Evolutionary conservation across 2,797 vertebrate species (phyloP), one percentile per base, ranked within the genome.

Genomic region (Chrysolophus pictus): DNA sequence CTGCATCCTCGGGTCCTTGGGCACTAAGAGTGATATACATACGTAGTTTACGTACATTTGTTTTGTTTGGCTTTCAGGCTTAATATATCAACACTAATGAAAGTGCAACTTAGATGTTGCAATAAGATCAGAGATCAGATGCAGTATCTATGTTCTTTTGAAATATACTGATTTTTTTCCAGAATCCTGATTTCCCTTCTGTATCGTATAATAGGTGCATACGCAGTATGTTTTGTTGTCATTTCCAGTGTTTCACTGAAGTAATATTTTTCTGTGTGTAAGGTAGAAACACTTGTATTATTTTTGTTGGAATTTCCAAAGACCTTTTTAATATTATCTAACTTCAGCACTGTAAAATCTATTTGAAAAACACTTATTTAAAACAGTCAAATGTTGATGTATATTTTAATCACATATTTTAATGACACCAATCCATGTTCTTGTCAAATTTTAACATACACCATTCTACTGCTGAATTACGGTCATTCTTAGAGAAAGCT

Each of bases 1-100:
- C 22, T 0, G 0, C 1, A 0, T 22, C 39, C 49, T 4, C 44
- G 14, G 18, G 16, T 22, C 42, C 49, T 4, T 39, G 11, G 21
- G 16, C 1, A 0, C 26, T 76, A 21, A 31, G 51, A 74, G 35
- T 0, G 0, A 31, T 19, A 70, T 3, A 37, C 28, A 31, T 3
- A 16, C 59, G 4, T 8, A 41, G 16, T 28, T 18, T 55, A 9
- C 2, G 12, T 26, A 10, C 9, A 18, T 8, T 35, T 31, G 21
- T 28, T 51, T 17, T 17, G 29, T 17, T 29, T 53, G 29, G 24
- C 5, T 65, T 63, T 39, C 7, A 49, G 14, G 9, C 63, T 7
- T n/a, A 78, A 83, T 59, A 64, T 46, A 51, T 23, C 22, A 67
- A 22, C 31, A 15, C 9, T 73, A 19, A 33, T 1, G 65, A 63